Evolutionary conservation across 35 echinoderm and acorn worm genomes (phyloP).

Genomic region (Ptychodera flava): DNA sequence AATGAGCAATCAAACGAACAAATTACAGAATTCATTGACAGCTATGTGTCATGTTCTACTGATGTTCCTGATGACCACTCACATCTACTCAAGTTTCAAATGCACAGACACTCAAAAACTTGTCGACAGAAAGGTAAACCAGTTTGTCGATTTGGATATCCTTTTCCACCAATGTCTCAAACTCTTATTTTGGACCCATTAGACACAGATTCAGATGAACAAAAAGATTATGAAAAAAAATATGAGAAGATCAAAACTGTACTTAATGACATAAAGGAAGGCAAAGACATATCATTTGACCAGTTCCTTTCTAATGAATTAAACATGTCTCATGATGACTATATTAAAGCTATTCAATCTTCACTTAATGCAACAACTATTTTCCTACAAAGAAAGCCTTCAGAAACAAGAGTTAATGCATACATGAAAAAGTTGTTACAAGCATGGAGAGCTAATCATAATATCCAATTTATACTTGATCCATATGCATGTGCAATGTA

Average conservation of each 20-base stretch:
- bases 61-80: background rate
- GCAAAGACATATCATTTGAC: background rate
- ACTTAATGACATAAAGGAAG: background rate
- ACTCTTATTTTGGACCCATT: slow-evolving; percentile 5
- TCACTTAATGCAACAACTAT: background rate
- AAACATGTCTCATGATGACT: slow-evolving; percentile 14
- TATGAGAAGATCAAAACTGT: background rate
- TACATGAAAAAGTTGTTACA: slow-evolving; percentile 4
- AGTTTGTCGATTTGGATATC: slow-evolving; percentile 27
- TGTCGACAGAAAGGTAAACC: slow-evolving; percentile 13
- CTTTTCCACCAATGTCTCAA: slow-evolving; percentile 7
- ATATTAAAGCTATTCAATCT: slow-evolving; percentile 33
- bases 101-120: slow-evolving; percentile 16
- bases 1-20: background rate
- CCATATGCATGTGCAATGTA: slow-evolving; percentile 24
- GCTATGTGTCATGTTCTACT: slow-evolving; percentile 20
- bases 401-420: slow-evolving; percentile 10
- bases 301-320: background rate
- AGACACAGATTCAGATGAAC: background rate
- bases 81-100: slow-evolving; percentile 14
- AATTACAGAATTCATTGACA: slow-evolving; percentile 9
- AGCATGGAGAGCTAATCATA: background rate
- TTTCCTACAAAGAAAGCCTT: slow-evolving; percentile 2
- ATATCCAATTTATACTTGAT: background rate
- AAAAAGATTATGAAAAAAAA: background rate